Evolutionary conservation across 2,113 vertebrate genomes (phyloP).

Genomic region (Vidua chalybeata): DNA sequence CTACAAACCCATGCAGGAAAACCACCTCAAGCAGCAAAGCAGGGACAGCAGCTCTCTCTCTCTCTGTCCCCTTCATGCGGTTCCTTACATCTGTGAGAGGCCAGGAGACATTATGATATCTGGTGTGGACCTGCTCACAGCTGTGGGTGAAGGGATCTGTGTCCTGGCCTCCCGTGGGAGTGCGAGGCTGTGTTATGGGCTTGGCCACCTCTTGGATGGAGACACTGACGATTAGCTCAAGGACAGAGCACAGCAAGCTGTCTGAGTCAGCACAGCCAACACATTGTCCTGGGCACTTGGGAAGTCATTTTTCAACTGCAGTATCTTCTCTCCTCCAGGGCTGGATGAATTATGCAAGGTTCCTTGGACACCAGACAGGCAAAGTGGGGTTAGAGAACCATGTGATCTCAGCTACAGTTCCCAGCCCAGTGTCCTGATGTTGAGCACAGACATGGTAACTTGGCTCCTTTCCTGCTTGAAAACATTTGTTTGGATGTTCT

Average conservation of each 20-base stretch:
- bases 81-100: background rate
- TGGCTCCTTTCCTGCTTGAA: slow-evolving; percentile 20
- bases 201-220: background rate
- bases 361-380: slow-evolving; percentile 24
- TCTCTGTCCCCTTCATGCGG: accelerated
- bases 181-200: background rate
- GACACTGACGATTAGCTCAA: background rate
- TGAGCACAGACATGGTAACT: slow-evolving; percentile 19
- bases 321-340: background rate
- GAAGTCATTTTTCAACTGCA: background rate
- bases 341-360: slow-evolving; percentile 1
- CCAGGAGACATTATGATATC: background rate
- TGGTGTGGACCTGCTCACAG: background rate
- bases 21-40: background rate
- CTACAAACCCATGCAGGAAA: background rate
- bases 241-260: background rate
- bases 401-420: slow-evolving; percentile 16
- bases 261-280: background rate
- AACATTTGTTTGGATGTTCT: slow-evolving; percentile 44
- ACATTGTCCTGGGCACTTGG: slow-evolving; percentile 24
- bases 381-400: background rate
- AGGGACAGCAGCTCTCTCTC: background rate
- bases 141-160: background rate
- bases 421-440: background rate
- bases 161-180: background rate